A percentile compares a stretch with the other conserved stretches of the same genome.
These are phyloP conservation scores for Trichonephila clavipes DNA, from an alignment of 1,140 invertebrate species.

Conservation along the genomic window DNA sequence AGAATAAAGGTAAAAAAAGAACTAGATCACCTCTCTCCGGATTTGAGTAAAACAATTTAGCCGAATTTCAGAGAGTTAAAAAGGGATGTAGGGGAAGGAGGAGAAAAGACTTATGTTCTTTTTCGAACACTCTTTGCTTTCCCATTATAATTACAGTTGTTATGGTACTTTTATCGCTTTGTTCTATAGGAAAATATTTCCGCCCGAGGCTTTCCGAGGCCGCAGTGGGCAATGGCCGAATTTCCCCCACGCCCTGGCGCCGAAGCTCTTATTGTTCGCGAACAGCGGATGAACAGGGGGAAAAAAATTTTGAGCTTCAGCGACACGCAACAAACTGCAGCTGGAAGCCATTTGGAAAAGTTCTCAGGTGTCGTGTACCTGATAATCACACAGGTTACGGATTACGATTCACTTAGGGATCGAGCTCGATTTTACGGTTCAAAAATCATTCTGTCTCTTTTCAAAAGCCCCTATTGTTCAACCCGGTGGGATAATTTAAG, in stretches of 20 bases:
- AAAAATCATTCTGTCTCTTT: slow-evolving; percentile 26
- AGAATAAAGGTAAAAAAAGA: not conserved
- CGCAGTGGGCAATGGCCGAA: slow-evolving; percentile 73
- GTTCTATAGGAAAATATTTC: slow-evolving; percentile 68
- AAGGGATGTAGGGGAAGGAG: not conserved
- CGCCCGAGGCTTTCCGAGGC: slow-evolving; percentile 58
- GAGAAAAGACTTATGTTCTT: slow-evolving; percentile 40
- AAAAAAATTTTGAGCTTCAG: slow-evolving; percentile 11
- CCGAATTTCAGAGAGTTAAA: slow-evolving; percentile 16
- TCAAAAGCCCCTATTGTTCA: slow-evolving; percentile 35
- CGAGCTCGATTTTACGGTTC: slow-evolving; percentile 37
- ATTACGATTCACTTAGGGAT: slow-evolving; percentile 58
- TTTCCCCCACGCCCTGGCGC: slow-evolving; percentile 73
- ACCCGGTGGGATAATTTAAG: slow-evolving; percentile 7
- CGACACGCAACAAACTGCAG: slow-evolving; percentile 63
- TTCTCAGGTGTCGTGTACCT: slow-evolving; percentile 70
- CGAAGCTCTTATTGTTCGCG: slow-evolving; percentile 65
- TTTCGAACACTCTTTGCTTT: slow-evolving; percentile 49
- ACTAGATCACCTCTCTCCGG: slow-evolving; percentile 6
- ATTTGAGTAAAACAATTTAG: slow-evolving; percentile 38
- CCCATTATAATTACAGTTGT: slow-evolving; percentile 74
- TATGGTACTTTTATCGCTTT: slow-evolving; percentile 75
- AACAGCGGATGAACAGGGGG: not conserved
- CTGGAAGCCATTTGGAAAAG: slow-evolving; percentile 63
- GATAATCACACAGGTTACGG: slow-evolving; percentile 58